These are phyloP conservation scores for Venusia cambrica DNA, from an alignment of 2,888 invertebrate species.

Conservation along the genomic window DNA sequence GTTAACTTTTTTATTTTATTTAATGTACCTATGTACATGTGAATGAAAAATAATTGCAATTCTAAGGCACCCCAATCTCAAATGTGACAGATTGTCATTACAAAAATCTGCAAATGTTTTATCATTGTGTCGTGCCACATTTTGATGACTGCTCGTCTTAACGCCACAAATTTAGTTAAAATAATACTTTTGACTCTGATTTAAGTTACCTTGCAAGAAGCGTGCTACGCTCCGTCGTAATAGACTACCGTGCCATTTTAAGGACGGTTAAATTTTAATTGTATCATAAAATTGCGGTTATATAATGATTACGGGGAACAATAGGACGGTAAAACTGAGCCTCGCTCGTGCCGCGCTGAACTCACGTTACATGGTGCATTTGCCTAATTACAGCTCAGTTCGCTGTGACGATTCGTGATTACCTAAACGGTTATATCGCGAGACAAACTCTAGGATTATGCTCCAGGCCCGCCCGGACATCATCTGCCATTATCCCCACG, in stretches of 20 bases:
- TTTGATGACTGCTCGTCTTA: slow-evolving; percentile 28
- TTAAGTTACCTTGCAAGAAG: slow-evolving; percentile 50
- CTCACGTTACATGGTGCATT: slow-evolving; percentile 73
- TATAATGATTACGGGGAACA: slow-evolving; percentile 75
- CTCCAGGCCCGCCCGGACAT: slow-evolving; percentile 45
- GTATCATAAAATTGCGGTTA: slow-evolving; percentile 76
- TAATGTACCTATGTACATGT: too few species aligned
- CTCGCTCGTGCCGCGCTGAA: slow-evolving; percentile 38
- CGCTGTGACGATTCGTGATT: slow-evolving; percentile 72
- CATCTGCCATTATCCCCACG: slow-evolving; percentile 39
- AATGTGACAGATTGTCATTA: too few species aligned
- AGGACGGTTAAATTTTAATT: slow-evolving; percentile 77
- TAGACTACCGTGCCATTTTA: slow-evolving; percentile 69
- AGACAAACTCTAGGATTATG: slow-evolving; percentile 51
- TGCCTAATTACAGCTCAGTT: slow-evolving; percentile 72
- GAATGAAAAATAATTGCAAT: too few species aligned
- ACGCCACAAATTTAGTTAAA: slow-evolving; percentile 26
- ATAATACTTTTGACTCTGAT: slow-evolving; percentile 42
- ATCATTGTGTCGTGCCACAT: slow-evolving; percentile 38
- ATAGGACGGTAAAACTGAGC: slow-evolving; percentile 46
- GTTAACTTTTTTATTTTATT: too few species aligned
- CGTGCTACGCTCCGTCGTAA: slow-evolving; percentile 60
- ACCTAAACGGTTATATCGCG: slow-evolving; percentile 60
- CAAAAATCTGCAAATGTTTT: slow-evolving; percentile 45
- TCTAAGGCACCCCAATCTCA: too few species aligned